Evolutionary conservation across 2,888 invertebrate species (phyloP), one percentile per base, ranked within the genome.

Genomic region (Drosophila limbata): DNA sequence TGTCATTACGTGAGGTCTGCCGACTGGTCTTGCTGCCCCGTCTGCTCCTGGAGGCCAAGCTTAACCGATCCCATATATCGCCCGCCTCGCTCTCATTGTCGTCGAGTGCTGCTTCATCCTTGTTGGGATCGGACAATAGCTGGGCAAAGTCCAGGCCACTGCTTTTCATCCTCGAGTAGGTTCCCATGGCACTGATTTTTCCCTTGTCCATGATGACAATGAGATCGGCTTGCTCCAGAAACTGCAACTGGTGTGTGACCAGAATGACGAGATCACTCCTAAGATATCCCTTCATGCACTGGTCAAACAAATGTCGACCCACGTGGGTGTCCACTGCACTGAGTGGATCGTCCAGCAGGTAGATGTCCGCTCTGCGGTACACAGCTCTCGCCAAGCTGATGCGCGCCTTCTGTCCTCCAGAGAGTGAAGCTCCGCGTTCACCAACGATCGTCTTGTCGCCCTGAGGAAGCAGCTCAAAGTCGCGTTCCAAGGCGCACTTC

Each of bases 261-360:
- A 97, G 92, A 47, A 97, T 93, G 0, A 95, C 94, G 8, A 96
- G 95, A 90, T 96, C 96, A 11, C 94, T 93, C 48, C 93, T 93
- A 50, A 97, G 91, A 78, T 84, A 92, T 4, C 90, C 89, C 15
- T 86, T 85, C 89, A 92, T 91, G 57, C 92, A 92, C 55, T 92
- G 89, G 57, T 98, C 96, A 92, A 98, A 98, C 85, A 98, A 94
- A 91, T 97, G 96, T 13, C 96, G 95, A 3, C 97, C 97, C 1
- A 98, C 98, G 91, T 96, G 96, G 0, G 97, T 95, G 93, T 98
- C 98, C 21, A 98, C 98, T 0, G 98, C 98, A 60, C 97, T 96
- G 51, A 98, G 93, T 0, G 98, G 98, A 93, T 98, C 98, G 92
- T 98, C 98, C 56, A 98, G 92, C 13, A 98, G 93, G 90, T 97